These are phyloP conservation scores for Enteromius fasciolatus DNA, from an alignment of 2,797 vertebrate genomes.

Conservation along the genomic window DNA sequence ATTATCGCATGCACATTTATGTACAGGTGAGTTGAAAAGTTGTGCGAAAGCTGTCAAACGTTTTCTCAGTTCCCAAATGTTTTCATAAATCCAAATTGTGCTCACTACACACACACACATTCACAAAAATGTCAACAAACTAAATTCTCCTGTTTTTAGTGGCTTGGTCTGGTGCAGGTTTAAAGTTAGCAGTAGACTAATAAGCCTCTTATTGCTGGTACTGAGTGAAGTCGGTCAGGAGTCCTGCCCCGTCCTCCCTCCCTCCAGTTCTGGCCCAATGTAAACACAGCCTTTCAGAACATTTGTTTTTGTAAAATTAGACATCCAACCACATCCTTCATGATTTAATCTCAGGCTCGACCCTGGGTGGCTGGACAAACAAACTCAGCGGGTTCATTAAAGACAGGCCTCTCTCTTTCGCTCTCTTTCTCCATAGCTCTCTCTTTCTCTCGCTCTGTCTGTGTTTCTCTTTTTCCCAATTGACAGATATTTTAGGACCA, in stretches of 20 bases:
- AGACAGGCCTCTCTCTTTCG: slow-evolving; percentile 52
- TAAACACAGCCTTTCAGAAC: slow-evolving; percentile 58
- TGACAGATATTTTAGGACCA: background rate
- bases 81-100: background rate
- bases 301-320: slow-evolving; percentile 70
- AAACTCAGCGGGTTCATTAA: slow-evolving; percentile 67
- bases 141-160: slow-evolving; percentile 24
- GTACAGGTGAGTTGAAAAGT: background rate
- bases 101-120: background rate
- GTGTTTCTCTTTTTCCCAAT: background rate
- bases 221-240: slow-evolving; percentile 21
- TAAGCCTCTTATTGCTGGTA: slow-evolving; percentile 43
- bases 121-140: slow-evolving; percentile 32
- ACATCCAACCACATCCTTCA: slow-evolving; percentile 73
- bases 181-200: slow-evolving; percentile 52
- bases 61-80: background rate
- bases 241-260: slow-evolving; percentile 20
- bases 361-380: slow-evolving; percentile 72
- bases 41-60: background rate
- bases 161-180: slow-evolving; percentile 29
- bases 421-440: slow-evolving; percentile 19
- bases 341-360: slow-evolving; percentile 72
- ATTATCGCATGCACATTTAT: background rate
- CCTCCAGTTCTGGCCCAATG: slow-evolving; percentile 40
- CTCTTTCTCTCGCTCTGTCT: slow-evolving; percentile 25